Percentiles rank a stretch among this genome's conserved stretches.
phyloP scores from a whole-genome alignment of 23 tunicate species.

The Ciona savignyi region DNA sequence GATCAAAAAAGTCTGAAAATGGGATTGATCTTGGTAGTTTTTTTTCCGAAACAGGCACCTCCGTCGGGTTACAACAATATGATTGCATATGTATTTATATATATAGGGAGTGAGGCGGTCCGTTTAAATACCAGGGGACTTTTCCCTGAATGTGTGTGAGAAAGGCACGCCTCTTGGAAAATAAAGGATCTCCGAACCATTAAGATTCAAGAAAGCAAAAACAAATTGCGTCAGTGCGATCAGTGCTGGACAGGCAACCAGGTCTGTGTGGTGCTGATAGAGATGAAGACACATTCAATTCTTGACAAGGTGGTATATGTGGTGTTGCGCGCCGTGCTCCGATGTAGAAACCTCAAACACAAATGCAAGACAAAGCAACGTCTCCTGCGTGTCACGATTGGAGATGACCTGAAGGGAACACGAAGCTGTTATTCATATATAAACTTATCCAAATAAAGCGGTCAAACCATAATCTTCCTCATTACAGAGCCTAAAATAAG shows the following conservation, averaged over 20 bases:
- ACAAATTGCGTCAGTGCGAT: neutral
- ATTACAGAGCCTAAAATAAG: too few species aligned
- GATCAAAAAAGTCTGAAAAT: neutral
- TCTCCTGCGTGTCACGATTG: slow-evolving; percentile 73
- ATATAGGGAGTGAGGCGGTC: neutral
- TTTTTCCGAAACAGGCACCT: slow-evolving; percentile 10
- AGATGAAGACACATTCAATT: slow-evolving; percentile 29
- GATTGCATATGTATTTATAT: slow-evolving; percentile 16
- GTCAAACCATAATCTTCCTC: too few species aligned
- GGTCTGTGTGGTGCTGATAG: neutral
- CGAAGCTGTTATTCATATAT: too few species aligned
- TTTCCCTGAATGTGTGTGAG: neutral
- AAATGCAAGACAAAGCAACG: slow-evolving; percentile 82
- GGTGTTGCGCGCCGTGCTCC: slow-evolving; percentile 93
- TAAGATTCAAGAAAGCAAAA: too few species aligned
- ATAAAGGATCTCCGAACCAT: neutral
- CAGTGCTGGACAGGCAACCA: neutral
- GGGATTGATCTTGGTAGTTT: neutral
- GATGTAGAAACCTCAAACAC: slow-evolving; percentile 93
- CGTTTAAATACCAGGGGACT: neutral
- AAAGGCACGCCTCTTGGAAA: neutral
- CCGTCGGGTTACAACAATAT: slow-evolving; percentile 1
- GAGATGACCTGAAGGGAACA: slow-evolving; percentile 57
- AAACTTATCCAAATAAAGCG: too few species aligned
- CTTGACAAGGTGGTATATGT: slow-evolving; percentile 83